Evolutionary conservation across 1,140 invertebrate species (phyloP), one percentile per base, ranked within the genome.

Genomic region (Tribolium madens): DNA sequence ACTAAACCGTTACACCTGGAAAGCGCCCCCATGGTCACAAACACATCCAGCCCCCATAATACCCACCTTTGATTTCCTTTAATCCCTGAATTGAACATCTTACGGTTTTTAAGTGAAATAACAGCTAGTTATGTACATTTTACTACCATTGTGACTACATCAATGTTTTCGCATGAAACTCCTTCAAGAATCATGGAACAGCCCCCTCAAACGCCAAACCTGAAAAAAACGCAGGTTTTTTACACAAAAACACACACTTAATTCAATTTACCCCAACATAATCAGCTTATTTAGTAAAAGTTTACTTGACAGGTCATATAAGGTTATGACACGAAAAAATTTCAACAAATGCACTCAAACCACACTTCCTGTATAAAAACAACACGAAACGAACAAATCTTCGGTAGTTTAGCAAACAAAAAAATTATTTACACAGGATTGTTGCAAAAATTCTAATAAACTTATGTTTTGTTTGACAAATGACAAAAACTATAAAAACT

Each of bases 11-110:
- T 82, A 77, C 79, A 81, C 81, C 79, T 82, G 48, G 26, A 81
- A 42, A 3, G 26, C 6, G n/a, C 36, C 36, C 7, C n/a, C n/a
- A 0, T 26, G 21, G n/a, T n/a, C n/a, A 26, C 21, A 21, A 21
- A 21, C 1, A 1, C 1, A 21, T 21, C 18, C 18, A 21, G 1
- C 18, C 18, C 18, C 1, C 18, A 21, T 2, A 36, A n/a, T 9
- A 42, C 36, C 69, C 80, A 78, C 81, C 82, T 81, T 80, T 83
- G 83, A 82, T 77, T 84, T 81, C 76, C 79, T 79, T 80, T 82
- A 77, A 82, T 83, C 81, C 79, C 79, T 78, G 82, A 81, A 82
- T 76, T 83, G 81, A 83, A 83, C 82, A 83, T 83, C 81, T 81
- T 83, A 79, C 77, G 79, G 80, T 83, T 78, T 76, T 78, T 82